Conservation (phyloP, 2,113 vertebrate genomes). For the Misgurnus mizolepis region DNA sequence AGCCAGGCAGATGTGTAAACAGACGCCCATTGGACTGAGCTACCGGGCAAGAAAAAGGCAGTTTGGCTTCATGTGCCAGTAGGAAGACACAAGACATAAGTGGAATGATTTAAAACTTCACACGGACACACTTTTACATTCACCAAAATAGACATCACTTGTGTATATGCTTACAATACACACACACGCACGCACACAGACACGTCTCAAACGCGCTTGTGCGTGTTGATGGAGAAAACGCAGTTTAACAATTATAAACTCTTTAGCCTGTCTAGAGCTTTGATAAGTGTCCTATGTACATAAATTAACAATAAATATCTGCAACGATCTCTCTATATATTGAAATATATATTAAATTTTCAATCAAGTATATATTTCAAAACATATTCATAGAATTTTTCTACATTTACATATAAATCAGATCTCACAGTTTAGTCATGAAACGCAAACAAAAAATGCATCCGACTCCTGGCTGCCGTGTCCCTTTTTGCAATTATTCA, state of each 20-base stretch:
- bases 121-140: conserved; percentile 27
- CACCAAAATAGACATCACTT: conserved; percentile 38
- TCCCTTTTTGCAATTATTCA: conserved; percentile 60
- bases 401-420: conserved; percentile 74
- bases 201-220: conserved; percentile 79
- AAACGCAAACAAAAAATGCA: conserved; percentile 71
- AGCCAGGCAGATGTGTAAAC: conserved; percentile 58
- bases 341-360: conserved; percentile 75
- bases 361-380: conserved; percentile 75
- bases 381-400: conserved; percentile 73
- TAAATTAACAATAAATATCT: conserved; percentile 83
- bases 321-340: conserved; percentile 66
- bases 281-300: conserved; percentile 75
- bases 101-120: conserved; percentile 71
- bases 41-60: conserved; percentile 73
- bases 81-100: conserved; percentile 53
- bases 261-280: conserved; percentile 70
- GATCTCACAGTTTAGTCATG: conserved; percentile 80
- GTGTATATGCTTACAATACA: conserved; percentile 46
- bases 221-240: conserved; percentile 70
- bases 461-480: conserved; percentile 68
- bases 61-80: conserved; percentile 68
- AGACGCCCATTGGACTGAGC: conserved; percentile 60
- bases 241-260: conserved; percentile 67
- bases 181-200: conserved; percentile 66